phyloP scores from a whole-genome alignment of 2,888 invertebrate species.

The Euplagia quadripunctaria region DNA sequence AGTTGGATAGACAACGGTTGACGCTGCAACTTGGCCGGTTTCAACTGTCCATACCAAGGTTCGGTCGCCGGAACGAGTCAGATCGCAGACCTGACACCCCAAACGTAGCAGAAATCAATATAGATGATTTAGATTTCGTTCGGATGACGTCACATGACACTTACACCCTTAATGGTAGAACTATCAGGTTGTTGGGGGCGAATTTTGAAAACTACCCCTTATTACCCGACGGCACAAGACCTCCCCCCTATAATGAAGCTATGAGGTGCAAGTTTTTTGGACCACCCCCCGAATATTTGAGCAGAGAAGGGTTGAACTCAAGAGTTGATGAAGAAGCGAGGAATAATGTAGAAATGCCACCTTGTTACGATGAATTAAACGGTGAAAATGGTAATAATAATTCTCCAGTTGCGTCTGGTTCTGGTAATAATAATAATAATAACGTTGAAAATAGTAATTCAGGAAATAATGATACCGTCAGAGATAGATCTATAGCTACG shows the following conservation, averaged over 20 bases:
- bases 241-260: slow-evolving; percentile 79
- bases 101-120: slow-evolving; percentile 73
- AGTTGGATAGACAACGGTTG: slow-evolving; percentile 62
- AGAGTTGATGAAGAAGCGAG: slow-evolving; percentile 70
- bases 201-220: slow-evolving; percentile 76
- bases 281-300: slow-evolving; percentile 80
- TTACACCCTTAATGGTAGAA: slow-evolving; percentile 80
- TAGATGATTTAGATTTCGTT: slow-evolving; percentile 74
- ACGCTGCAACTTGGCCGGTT: slow-evolving; percentile 78
- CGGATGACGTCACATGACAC: slow-evolving; percentile 73
- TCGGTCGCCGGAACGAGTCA: slow-evolving; percentile 60
- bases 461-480: slow-evolving; percentile 27
- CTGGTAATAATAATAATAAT: slow-evolving; percentile 40
- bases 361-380: slow-evolving; percentile 75
- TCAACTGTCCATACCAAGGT: slow-evolving; percentile 72
- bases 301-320: slow-evolving; percentile 66
- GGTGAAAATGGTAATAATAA: slow-evolving; percentile 29
- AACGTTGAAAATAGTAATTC: slow-evolving; percentile 15
- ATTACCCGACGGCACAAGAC: slow-evolving; percentile 57
- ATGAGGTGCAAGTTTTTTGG: slow-evolving; percentile 78
- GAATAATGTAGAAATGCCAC: slow-evolving; percentile 78
- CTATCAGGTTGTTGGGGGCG: slow-evolving; percentile 77
- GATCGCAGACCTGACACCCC: slow-evolving; percentile 76
- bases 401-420: slow-evolving; percentile 19
- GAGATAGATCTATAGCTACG: slow-evolving; percentile 43